Evolutionary conservation across 2,888 invertebrate species (phyloP).

Genomic region (Volucella inflata): DNA sequence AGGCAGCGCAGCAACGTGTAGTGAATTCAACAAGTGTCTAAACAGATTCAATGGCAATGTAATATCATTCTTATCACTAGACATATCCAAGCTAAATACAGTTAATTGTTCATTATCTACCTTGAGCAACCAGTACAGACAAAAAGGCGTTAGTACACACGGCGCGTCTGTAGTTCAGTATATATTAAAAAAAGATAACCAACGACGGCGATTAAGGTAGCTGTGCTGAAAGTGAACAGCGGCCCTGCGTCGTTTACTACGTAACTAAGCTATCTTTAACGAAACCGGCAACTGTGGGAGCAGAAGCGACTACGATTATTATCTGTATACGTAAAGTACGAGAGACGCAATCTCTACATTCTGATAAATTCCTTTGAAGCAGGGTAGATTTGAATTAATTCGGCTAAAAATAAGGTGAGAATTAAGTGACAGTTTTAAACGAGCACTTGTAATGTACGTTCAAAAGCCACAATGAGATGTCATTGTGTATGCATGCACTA

Average conservation of each 20-base stretch:
- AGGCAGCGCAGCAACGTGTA: constrained; percentile 57
- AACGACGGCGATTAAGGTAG: not conserved
- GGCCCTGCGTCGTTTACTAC: constrained; percentile 35
- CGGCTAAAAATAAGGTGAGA: constrained; percentile 71
- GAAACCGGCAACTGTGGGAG: not conserved
- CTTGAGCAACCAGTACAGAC: constrained; percentile 61
- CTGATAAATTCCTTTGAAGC: constrained; percentile 44
- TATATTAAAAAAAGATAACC: constrained; percentile 29
- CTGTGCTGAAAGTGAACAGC: constrained; percentile 58
- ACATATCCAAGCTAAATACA: constrained; percentile 47
- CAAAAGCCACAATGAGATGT: constrained; percentile 11
- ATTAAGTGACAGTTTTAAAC: constrained; percentile 68
- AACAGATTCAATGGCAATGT: constrained; percentile 20
- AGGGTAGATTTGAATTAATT: constrained; percentile 40
- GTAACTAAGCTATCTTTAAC: constrained; percentile 1
- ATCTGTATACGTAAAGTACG: constrained; percentile 33
- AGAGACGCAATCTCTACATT: constrained; percentile 49
- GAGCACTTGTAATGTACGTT: constrained; percentile 17
- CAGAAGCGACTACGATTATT: constrained; percentile 18
- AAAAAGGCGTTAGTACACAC: constrained; percentile 32
- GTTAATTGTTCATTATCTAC: constrained; percentile 52
- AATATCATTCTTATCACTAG: constrained; percentile 45
- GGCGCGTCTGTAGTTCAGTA: not conserved
- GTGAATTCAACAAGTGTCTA: constrained; percentile 73
- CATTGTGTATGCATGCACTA: constrained; percentile 1